phyloP scores from a whole-genome alignment of 2,797 vertebrate genomes.

The Pipistrellus nathusii region DNA sequence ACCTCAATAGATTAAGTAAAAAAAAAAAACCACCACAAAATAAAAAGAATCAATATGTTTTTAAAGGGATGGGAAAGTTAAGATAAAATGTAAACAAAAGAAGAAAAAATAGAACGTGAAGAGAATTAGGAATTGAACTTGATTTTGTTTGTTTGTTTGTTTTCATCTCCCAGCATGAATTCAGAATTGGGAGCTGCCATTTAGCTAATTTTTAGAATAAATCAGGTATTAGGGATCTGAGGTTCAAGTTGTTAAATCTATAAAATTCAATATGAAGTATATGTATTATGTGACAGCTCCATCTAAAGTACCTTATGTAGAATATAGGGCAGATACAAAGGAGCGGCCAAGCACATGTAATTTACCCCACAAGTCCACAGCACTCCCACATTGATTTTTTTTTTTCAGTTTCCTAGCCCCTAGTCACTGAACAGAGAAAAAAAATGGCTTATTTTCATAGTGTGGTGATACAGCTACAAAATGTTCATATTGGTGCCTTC shows the following conservation, averaged over 20 bases:
- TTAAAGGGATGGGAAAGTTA: slow-evolving; percentile 54
- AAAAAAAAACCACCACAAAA: neutral
- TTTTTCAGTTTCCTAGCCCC: slow-evolving; percentile 92
- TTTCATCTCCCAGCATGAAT: slow-evolving; percentile 58
- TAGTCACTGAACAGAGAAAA: slow-evolving; percentile 92
- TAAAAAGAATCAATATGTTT: neutral
- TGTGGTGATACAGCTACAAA: slow-evolving; percentile 92
- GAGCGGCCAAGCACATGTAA: slow-evolving; percentile 94
- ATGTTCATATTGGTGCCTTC: slow-evolving; percentile 90
- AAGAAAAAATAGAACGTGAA: neutral
- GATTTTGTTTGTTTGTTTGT: slow-evolving; percentile 49
- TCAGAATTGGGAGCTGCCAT: slow-evolving; percentile 64
- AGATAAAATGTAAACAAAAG: neutral
- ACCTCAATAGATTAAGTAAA: neutral
- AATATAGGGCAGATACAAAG: slow-evolving; percentile 95
- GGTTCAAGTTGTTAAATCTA: slow-evolving; percentile 92
- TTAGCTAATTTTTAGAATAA: slow-evolving; percentile 75
- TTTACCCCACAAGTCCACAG: slow-evolving; percentile 93
- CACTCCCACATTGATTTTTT: slow-evolving; percentile 94
- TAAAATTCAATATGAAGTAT: slow-evolving; percentile 94
- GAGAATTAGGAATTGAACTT: slow-evolving; percentile 40
- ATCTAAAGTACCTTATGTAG: slow-evolving; percentile 92
- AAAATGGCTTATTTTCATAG: slow-evolving; percentile 93
- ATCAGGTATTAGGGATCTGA: slow-evolving; percentile 61
- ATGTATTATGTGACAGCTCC: slow-evolving; percentile 92